phyloP scores from a whole-genome alignment of 2,888 invertebrate genomes.

The Leucophenga maculata region DNA sequence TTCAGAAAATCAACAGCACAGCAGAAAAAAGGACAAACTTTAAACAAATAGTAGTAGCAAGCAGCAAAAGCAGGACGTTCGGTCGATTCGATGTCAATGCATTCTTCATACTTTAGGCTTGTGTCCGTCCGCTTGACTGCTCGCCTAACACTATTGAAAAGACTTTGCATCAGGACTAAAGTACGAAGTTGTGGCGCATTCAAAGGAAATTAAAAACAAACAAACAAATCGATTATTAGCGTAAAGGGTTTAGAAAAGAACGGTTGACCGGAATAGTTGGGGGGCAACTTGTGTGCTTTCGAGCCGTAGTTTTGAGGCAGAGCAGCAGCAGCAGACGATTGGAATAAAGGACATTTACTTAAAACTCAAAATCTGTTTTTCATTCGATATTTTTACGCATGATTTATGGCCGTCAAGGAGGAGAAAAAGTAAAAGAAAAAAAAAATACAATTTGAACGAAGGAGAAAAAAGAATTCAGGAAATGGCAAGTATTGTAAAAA shows the following conservation, averaged over 20 bases:
- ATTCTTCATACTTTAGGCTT: no score
- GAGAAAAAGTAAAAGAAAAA: slow-evolving; percentile 54
- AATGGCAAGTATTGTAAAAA: no score
- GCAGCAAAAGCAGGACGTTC: no score
- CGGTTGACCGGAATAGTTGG: neutral
- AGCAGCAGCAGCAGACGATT: neutral
- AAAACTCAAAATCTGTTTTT: slow-evolving; percentile 57
- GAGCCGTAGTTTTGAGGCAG: slow-evolving; percentile 2
- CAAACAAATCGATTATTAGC: slow-evolving; percentile 61
- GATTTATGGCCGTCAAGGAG: slow-evolving; percentile 64
- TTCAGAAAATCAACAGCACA: slow-evolving; percentile 3
- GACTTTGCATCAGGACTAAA: neutral
- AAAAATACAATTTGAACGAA: neutral
- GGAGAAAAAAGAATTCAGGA: no score
- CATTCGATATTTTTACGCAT: slow-evolving; percentile 64
- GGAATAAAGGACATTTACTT: slow-evolving; percentile 3
- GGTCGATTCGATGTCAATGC: no score
- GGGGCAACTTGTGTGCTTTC: neutral
- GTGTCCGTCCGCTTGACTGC: no score
- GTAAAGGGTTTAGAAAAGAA: slow-evolving; percentile 14
- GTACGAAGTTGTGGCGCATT: no score
- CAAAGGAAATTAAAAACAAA: slow-evolving; percentile 57
- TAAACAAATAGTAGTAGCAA: no score
- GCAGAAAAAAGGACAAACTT: neutral
- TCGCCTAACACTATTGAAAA: neutral